These are phyloP conservation scores for Podabrus alpinus DNA, from an alignment of 2,888 invertebrate species.

Conservation along the genomic window DNA sequence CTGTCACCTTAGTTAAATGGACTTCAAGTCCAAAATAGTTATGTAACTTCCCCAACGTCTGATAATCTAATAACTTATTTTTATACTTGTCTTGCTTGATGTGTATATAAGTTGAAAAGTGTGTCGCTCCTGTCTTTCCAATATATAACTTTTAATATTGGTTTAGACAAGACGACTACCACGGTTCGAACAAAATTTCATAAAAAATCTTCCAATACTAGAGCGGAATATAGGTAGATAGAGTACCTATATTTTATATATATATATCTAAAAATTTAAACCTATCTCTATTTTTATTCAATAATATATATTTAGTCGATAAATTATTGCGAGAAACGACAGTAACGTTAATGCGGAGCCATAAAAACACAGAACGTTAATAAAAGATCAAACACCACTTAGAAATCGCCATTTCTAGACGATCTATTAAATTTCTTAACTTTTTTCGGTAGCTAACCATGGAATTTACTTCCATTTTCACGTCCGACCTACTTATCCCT, in stretches of 20 bases:
- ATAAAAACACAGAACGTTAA: background rate
- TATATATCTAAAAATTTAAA: background rate
- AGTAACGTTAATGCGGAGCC: background rate
- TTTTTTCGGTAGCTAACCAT: background rate
- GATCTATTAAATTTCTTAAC: background rate
- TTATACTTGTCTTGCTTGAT: conserved; percentile 13
- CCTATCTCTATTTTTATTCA: background rate
- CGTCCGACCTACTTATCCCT: background rate
- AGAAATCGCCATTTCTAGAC: background rate
- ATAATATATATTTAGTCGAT: background rate
- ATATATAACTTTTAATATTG: conserved; percentile 15
- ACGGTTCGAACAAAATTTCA: background rate
- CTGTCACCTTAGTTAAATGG: background rate
- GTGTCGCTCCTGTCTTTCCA: conserved; percentile 10
- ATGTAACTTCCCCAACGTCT: conserved; percentile 10
- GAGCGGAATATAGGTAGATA: background rate
- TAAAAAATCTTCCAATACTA: background rate
- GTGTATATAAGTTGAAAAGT: conserved; percentile 12
- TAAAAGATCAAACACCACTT: background rate
- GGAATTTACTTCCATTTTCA: background rate
- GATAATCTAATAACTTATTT: conserved; percentile 22
- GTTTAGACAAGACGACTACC: conserved; percentile 4
- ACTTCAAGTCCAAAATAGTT: conserved; percentile 7
- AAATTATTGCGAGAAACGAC: background rate
- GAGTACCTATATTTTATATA: too few species aligned